Evolutionary conservation across 2,797 vertebrate genomes (phyloP).

Genomic region (Agapornis canus): DNA sequence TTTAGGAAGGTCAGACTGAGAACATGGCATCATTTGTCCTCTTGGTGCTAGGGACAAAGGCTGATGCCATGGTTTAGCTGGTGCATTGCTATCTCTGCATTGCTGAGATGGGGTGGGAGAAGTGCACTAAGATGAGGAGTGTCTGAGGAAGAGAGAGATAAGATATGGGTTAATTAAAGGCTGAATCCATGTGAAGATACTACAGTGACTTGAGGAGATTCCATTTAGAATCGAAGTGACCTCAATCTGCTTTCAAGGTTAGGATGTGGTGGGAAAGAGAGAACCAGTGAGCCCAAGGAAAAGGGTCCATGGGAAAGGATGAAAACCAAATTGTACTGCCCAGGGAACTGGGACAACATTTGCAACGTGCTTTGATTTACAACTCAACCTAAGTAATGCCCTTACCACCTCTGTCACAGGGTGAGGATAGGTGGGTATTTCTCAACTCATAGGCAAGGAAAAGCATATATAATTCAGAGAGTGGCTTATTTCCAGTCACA

Average conservation of each 20-base stretch:
- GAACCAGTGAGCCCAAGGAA: background rate
- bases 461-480: fast-evolving
- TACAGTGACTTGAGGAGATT: background rate
- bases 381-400: fast-evolving
- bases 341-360: background rate
- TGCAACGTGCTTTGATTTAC: background rate
- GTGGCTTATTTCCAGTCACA: background rate
- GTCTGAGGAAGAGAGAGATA: background rate
- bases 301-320: background rate
- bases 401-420: background rate
- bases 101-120: background rate
- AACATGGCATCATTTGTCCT: background rate
- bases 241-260: background rate
- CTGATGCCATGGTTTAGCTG: background rate
- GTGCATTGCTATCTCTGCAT: background rate
- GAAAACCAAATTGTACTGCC: fast-evolving
- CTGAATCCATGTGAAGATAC: background rate
- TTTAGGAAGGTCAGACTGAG: background rate
- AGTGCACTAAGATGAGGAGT: background rate
- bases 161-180: background rate
- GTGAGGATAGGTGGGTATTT: fast-evolving
- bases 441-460: background rate
- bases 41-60: background rate
- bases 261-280: background rate
- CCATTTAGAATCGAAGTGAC: background rate